These are phyloP conservation scores for Lepus europaeus DNA, from an alignment of 2,113 vertebrate genomes.

Conservation along the genomic window DNA sequence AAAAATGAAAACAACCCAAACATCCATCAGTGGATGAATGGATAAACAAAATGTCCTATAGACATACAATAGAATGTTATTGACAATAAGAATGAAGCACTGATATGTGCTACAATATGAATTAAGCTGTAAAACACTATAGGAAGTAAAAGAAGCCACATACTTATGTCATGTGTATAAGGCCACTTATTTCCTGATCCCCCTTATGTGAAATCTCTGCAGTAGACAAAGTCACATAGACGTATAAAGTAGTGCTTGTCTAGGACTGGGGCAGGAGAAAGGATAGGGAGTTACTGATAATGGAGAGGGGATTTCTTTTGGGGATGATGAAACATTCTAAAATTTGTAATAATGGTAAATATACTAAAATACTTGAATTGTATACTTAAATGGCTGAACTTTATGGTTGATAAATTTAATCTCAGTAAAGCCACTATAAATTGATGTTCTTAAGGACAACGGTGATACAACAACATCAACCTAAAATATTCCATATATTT, in stretches of 20 bases:
- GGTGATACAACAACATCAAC: background rate
- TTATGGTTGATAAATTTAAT: background rate
- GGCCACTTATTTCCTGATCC: background rate
- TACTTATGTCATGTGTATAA: background rate
- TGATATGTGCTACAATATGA: background rate
- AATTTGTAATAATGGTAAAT: background rate
- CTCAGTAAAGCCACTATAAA: background rate
- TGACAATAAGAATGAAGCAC: background rate
- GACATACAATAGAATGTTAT: background rate
- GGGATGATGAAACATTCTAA: background rate
- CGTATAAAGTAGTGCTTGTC: background rate
- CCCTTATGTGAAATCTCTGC: background rate
- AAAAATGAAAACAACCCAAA: background rate
- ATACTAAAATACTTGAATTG: background rate
- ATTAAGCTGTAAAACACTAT: background rate
- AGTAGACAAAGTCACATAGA: background rate
- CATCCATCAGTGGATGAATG: background rate
- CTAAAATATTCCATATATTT: background rate
- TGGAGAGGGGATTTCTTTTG: background rate
- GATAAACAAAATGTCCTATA: background rate
- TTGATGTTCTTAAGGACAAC: background rate
- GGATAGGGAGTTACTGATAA: background rate
- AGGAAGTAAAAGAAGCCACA: background rate
- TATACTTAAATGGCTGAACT: background rate
- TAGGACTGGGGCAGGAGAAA: fast-evolving